These are phyloP conservation scores for Nesoenas mayeri DNA, from an alignment of 2,113 vertebrate genomes.

Conservation along the genomic window DNA sequence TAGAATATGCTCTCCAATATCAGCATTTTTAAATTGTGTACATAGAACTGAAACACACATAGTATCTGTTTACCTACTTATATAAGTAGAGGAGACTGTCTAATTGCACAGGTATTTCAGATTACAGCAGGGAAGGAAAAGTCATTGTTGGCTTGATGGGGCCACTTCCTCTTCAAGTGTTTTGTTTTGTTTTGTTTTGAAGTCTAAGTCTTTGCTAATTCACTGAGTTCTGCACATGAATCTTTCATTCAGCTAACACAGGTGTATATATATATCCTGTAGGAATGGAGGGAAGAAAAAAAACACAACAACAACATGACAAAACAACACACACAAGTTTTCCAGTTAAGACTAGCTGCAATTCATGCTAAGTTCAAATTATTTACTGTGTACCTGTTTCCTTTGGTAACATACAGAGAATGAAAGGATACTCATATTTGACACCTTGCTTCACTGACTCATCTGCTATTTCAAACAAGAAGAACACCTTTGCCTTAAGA, in stretches of 20 bases:
- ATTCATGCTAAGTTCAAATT: neutral
- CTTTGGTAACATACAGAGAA: neutral
- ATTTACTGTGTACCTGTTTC: neutral
- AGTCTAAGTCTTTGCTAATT: neutral
- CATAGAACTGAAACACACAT: neutral
- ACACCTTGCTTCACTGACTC: neutral
- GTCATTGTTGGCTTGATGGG: neutral
- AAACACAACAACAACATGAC: neutral
- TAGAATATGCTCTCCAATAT: neutral
- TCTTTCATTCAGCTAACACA: neutral
- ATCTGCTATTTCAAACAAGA: neutral
- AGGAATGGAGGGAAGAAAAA: neutral
- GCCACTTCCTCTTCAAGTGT: neutral
- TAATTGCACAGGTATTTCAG: neutral
- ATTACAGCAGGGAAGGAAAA: neutral
- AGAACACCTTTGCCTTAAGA: constrained; percentile 7
- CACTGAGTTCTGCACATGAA: neutral
- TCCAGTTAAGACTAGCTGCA: neutral
- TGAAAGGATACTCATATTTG: neutral
- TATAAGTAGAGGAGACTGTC: neutral
- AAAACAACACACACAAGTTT: neutral
- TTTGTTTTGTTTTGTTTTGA: neutral
- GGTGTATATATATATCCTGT: neutral
- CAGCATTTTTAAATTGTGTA: neutral
- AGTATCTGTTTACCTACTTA: neutral